Evolutionary conservation across 2,113 vertebrate species (phyloP).

Genomic region (Malurus alboscapulatus): DNA sequence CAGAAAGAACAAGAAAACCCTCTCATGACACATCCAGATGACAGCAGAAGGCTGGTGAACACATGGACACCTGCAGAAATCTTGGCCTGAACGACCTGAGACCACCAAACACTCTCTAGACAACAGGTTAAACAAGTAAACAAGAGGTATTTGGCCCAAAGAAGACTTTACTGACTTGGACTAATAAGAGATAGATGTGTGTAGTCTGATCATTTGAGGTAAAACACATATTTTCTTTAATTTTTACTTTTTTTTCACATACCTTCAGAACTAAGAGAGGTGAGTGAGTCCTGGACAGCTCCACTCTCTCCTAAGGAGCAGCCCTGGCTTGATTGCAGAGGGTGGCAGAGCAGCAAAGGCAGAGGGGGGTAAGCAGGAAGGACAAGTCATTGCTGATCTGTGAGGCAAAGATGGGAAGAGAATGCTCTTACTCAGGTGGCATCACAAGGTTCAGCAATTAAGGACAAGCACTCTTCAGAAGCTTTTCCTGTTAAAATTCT

Average conservation of each 20-base stretch:
- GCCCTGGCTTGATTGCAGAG: neutral
- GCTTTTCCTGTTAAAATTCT: slow-evolving; percentile 1
- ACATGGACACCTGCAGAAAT: neutral
- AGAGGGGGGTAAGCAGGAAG: neutral
- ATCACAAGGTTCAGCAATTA: neutral
- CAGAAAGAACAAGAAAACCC: neutral
- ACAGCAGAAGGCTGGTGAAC: neutral
- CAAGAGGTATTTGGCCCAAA: neutral
- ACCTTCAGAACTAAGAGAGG: neutral
- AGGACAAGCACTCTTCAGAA: neutral
- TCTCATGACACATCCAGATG: neutral
- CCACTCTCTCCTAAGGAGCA: neutral
- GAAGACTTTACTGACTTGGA: neutral
- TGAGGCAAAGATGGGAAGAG: neutral
- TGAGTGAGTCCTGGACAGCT: neutral
- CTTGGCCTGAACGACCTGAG: neutral
- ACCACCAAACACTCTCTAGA: neutral
- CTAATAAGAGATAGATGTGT: neutral
- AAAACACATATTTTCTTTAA: neutral
- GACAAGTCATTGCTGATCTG: neutral
- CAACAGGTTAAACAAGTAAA: neutral
- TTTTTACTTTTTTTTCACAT: neutral
- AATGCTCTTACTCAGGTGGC: neutral
- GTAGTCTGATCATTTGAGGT: neutral
- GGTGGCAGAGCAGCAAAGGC: neutral